Base-by-base conservation (phyloP, 1,140 invertebrate species). In the Heliconius hermathena region DNA sequence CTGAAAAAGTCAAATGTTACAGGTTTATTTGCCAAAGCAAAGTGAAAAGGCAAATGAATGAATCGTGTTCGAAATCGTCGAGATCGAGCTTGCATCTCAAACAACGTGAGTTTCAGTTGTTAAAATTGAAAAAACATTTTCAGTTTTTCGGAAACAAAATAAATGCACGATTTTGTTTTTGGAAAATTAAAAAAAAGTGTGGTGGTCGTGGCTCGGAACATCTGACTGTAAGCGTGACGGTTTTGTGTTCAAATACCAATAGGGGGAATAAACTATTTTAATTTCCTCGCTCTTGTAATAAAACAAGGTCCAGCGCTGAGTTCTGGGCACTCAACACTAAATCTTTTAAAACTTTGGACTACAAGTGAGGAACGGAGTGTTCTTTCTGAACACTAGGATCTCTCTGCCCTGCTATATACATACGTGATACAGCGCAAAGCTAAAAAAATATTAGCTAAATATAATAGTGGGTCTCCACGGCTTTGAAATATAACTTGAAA, bases 21-120 rank as follows among this genome's bases (percentile, higher is more conserved):
- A 57, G 54, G n/a, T 57, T 57, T 57, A 57, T 57, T 57, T 57
- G 54, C 54, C 54, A 57, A 57, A 57, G 54, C 54, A 57, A 57
- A 57, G 54, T n/a, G 54, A 22, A 57, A 57, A 57, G 54, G 54
- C 54, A 57, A 57, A 57, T 57, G 54, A 57, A 57, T 9, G 54
- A 52, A 57, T 57, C 54, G 54, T 22, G n/a, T 57, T 57, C n/a
- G n/a, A 57, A n/a, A 57, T 57, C 54, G 54, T 57, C 54, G 20
- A 57, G 54, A 57, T 57, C 20, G 20, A 57, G 54, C 54, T 57
- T 22, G 54, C 54, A 57, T 57, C 54, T 57, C 54, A 57, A 57
- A 57, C 54, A 57, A 22, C n/a, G 18, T 9, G 54, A n/a, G 54
- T 57, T 54, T 57, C 54, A 57, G 0, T 57, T 57, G 54, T 57